Evolutionary conservation across 2,888 invertebrate species (phyloP).

Genomic region (Ectemnius cavifrons): DNA sequence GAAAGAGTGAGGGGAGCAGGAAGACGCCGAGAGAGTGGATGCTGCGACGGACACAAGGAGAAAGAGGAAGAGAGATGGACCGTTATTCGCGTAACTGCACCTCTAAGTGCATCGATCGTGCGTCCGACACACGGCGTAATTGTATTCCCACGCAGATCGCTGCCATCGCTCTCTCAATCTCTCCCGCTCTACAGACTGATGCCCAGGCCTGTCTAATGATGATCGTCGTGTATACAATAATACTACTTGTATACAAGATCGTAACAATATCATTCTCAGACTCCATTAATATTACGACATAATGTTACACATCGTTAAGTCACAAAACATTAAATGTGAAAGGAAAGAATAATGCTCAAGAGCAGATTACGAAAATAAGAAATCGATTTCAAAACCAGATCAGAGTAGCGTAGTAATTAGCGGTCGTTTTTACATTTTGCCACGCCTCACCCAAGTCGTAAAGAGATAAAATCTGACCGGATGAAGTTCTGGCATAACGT

Average conservation of each 20-base stretch:
- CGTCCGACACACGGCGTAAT: constrained; percentile 48
- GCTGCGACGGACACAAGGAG: constrained; percentile 12
- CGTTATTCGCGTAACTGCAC: constrained; percentile 61
- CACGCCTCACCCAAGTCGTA: constrained; percentile 28
- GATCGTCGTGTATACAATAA: no score
- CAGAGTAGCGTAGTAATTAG: constrained; percentile 56
- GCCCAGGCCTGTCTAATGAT: no score
- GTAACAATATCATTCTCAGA: no score
- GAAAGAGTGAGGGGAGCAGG: not conserved
- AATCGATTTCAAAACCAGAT: constrained; percentile 61
- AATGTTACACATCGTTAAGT: no score
- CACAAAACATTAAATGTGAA: no score
- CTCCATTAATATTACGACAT: no score
- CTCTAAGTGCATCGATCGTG: constrained; percentile 61
- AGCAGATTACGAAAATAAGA: constrained; percentile 59
- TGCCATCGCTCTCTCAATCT: constrained; percentile 7
- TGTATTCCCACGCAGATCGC: constrained; percentile 56
- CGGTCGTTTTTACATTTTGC: constrained; percentile 57
- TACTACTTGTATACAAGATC: no score
- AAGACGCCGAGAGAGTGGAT: constrained; percentile 11
- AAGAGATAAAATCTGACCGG: constrained; percentile 51
- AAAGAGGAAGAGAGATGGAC: constrained; percentile 44
- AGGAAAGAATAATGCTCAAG: constrained; percentile 4
- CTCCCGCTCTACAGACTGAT: not conserved
- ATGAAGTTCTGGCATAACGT: constrained; percentile 24